Evolutionary conservation across 2,888 invertebrate species (phyloP).

Genomic region (Drosophila robusta): DNA sequence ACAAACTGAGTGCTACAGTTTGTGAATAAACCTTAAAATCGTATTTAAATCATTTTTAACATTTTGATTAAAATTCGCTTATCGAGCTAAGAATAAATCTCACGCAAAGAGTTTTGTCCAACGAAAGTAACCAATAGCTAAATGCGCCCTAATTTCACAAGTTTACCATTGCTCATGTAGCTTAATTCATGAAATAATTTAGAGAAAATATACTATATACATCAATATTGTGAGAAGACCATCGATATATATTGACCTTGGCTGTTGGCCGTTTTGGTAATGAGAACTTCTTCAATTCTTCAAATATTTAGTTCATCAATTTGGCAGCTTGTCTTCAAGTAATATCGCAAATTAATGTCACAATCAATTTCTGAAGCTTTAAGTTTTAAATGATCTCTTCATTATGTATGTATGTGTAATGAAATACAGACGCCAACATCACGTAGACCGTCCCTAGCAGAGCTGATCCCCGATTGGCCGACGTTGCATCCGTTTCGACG

Average conservation of each 20-base stretch:
- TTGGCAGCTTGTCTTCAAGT: not conserved
- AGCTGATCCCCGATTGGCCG: constrained; percentile 98
- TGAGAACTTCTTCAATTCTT: not conserved
- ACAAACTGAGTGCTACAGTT: no score
- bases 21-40: no score
- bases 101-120: not conserved
- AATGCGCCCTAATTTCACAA: no score
- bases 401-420: constrained; percentile 39
- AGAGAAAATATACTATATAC: not conserved
- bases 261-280: not conserved
- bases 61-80: no score
- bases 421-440: constrained; percentile 85
- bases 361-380: constrained; percentile 1
- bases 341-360: not conserved
- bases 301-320: not conserved
- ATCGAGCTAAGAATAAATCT: not conserved
- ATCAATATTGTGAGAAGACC: not conserved
- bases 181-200: not conserved
- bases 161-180: not conserved
- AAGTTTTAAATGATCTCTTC: constrained; percentile 18
- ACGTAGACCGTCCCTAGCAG: constrained; percentile 95
- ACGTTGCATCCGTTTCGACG: constrained; percentile 86
- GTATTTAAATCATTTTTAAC: no score
- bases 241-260: no score
- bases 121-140: not conserved